These are phyloP conservation scores for Trachelus tabidus DNA, from an alignment of 2,888 invertebrate genomes.

Conservation along the genomic window DNA sequence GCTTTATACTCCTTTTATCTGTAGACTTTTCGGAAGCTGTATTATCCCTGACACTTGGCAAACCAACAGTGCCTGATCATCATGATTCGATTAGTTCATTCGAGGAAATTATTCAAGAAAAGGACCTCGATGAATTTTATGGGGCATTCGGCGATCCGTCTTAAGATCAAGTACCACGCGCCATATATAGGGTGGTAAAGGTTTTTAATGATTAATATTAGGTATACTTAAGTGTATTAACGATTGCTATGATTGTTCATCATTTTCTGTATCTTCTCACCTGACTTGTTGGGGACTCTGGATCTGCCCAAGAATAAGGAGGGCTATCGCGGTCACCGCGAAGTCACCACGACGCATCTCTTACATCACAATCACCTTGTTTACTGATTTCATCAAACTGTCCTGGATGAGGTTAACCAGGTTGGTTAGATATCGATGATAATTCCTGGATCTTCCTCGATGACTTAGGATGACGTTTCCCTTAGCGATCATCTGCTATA, in stretches of 20 bases:
- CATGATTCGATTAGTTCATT: neutral
- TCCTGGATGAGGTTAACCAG: constrained; percentile 5
- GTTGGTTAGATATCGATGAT: neutral
- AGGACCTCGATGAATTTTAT: neutral
- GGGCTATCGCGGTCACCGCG: constrained; percentile 66
- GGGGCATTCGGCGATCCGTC: neutral
- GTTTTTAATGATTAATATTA: neutral
- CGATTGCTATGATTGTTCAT: neutral
- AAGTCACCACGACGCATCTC: constrained; percentile 65
- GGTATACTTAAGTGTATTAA: neutral
- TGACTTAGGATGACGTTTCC: neutral
- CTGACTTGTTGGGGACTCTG: constrained; percentile 60
- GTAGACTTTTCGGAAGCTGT: neutral
- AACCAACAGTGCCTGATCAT: neutral
- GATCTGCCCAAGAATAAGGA: constrained; percentile 61
- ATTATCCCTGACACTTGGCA: neutral
- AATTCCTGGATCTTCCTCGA: neutral
- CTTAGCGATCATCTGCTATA: neutral
- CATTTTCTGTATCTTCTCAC: constrained; percentile 38
- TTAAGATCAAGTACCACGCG: neutral
- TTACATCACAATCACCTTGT: constrained; percentile 63
- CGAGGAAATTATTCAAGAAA: neutral
- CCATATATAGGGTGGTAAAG: neutral
- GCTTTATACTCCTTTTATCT: neutral
- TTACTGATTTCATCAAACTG: constrained; percentile 50